These are phyloP conservation scores for Lagodon rhomboides DNA, from an alignment of 2,797 vertebrate genomes.

Conservation along the genomic window DNA sequence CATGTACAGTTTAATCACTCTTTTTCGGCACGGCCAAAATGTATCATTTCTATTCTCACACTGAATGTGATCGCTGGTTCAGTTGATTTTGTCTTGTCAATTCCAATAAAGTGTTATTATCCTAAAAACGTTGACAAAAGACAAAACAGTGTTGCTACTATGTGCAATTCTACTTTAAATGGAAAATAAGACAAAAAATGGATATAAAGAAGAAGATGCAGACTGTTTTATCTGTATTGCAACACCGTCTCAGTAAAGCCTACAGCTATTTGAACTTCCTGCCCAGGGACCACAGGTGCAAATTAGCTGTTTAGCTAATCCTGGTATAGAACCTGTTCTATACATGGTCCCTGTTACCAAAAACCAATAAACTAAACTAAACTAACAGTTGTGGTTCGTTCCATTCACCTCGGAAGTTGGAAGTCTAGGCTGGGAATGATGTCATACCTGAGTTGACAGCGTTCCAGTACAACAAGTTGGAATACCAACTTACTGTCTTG, in stretches of 20 bases:
- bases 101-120: not conserved
- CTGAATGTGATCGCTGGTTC: not conserved
- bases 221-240: not conserved
- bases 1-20: not conserved
- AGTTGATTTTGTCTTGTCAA: not conserved
- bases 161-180: not conserved
- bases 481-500: too few species aligned
- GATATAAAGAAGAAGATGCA: not conserved
- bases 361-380: too few species aligned
- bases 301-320: too few species aligned
- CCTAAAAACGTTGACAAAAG: not conserved
- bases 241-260: not conserved
- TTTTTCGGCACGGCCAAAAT: not conserved
- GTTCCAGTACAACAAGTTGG: too few species aligned
- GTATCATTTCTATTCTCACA: not conserved
- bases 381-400: too few species aligned
- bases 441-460: too few species aligned
- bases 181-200: not conserved
- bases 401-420: too few species aligned
- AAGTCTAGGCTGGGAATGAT: too few species aligned
- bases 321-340: too few species aligned
- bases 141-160: not conserved
- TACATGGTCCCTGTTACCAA: too few species aligned
- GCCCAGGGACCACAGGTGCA: too few species aligned
- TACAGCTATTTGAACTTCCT: too few species aligned